phyloP scores from a whole-genome alignment of 2,113 vertebrate genomes.

The Cyanoliseus patagonus region DNA sequence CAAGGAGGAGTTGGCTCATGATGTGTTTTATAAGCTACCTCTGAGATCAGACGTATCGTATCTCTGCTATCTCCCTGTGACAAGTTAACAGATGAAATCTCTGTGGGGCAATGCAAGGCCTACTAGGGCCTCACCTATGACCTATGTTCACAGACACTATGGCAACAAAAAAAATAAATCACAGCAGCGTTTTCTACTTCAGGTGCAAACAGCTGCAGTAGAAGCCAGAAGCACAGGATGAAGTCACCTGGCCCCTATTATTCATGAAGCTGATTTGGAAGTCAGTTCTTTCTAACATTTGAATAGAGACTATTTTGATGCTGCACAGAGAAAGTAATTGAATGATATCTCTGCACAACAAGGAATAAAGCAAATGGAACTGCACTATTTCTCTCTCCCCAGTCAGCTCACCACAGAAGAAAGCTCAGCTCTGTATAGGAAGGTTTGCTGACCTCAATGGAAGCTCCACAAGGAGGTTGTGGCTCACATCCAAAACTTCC shows the following conservation, averaged over 20 bases:
- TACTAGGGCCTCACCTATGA: background rate
- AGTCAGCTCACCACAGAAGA: background rate
- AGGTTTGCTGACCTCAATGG: slow-evolving; percentile 81
- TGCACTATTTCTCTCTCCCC: background rate
- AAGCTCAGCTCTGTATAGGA: background rate
- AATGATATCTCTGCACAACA: background rate
- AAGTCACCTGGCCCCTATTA: background rate
- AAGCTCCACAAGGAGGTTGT: slow-evolving; percentile 88
- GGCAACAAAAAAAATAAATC: background rate
- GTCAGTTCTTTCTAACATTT: background rate
- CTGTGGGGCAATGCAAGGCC: background rate
- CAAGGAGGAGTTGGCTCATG: background rate
- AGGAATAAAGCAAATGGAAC: background rate
- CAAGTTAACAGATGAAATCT: background rate
- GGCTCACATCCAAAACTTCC: slow-evolving; percentile 88
- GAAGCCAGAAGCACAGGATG: background rate
- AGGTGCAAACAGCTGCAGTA: background rate
- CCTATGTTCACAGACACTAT: background rate
- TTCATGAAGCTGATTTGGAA: background rate
- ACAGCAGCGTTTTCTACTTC: background rate
- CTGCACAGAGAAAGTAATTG: background rate
- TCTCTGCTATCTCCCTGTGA: background rate
- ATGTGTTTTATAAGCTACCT: background rate
- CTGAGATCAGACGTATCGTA: background rate
- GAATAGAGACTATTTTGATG: background rate